phyloP scores from a whole-genome alignment of 2,113 vertebrate species.

The Phocoena phocoena region DNA sequence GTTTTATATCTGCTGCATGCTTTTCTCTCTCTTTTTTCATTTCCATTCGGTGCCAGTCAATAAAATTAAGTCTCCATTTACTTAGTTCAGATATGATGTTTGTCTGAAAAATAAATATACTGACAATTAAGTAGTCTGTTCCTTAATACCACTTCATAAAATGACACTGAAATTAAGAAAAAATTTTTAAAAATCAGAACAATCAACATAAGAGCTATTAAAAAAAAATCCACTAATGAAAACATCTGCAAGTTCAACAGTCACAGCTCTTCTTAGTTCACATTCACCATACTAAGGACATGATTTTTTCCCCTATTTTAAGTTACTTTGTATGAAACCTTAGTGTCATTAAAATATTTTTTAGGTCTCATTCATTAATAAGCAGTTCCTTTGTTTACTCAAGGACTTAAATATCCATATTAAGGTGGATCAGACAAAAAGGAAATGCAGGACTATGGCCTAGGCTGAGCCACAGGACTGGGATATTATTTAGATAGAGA shows the following conservation, averaged over 20 bases:
- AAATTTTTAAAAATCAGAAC: neutral
- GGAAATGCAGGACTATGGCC: neutral
- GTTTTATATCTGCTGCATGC: slow-evolving; percentile 83
- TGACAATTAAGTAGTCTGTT: slow-evolving; percentile 43
- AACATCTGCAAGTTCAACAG: neutral
- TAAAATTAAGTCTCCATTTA: slow-evolving; percentile 92
- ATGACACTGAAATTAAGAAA: slow-evolving; percentile 11
- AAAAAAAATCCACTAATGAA: neutral
- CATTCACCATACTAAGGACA: neutral
- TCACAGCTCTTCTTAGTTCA: neutral
- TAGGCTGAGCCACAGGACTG: neutral
- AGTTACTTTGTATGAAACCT: slow-evolving; percentile 23
- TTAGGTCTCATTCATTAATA: neutral
- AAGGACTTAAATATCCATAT: neutral
- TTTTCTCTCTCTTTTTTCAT: slow-evolving; percentile 91
- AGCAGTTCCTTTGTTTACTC: neutral
- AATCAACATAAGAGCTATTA: neutral
- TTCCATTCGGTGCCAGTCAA: slow-evolving; percentile 91
- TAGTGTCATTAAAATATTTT: neutral
- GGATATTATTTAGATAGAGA: neutral
- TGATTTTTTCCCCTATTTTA: neutral
- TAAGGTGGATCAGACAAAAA: neutral
- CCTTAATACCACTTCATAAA: slow-evolving; percentile 17
- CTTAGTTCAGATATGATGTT: slow-evolving; percentile 93
- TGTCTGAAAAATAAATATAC: slow-evolving; percentile 84